These are phyloP conservation scores for Mesoclemmys tuberculata DNA, from an alignment of 2,113 vertebrate genomes.

Conservation along the genomic window DNA sequence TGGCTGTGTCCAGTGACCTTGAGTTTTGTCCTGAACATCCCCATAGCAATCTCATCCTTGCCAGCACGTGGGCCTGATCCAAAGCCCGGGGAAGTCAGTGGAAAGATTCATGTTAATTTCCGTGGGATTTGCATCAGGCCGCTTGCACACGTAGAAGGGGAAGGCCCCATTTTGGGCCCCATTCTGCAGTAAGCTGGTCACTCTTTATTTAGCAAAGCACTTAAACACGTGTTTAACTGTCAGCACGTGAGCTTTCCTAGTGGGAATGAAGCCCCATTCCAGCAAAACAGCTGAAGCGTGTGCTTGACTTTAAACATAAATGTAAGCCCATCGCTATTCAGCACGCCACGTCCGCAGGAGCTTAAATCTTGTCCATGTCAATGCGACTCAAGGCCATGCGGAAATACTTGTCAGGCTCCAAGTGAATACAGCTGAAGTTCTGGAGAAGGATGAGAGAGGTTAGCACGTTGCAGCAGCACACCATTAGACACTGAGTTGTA, in stretches of 20 bases:
- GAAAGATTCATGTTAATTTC: not conserved
- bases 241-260: too few relatives aligned
- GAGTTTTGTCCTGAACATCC: not conserved
- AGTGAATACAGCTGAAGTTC: not conserved
- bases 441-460: not conserved
- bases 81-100: not conserved
- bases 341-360: too few relatives aligned
- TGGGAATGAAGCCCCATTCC: not conserved
- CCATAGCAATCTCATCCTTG: not conserved
- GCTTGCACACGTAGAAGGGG: accelerated
- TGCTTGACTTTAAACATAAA: not conserved
- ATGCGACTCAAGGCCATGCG: not conserved
- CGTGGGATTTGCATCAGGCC: not conserved
- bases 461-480: not conserved
- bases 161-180: not conserved
- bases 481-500: not conserved
- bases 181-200: not conserved
- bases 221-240: not conserved
- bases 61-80: not conserved
- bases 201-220: not conserved
- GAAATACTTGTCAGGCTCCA: not conserved
- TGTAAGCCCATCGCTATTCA: not conserved
- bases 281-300: not conserved
- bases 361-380: not conserved
- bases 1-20: not conserved